These are phyloP conservation scores for Gandaritis pyraliata DNA, from an alignment of 2,888 invertebrate species.

Conservation along the genomic window DNA sequence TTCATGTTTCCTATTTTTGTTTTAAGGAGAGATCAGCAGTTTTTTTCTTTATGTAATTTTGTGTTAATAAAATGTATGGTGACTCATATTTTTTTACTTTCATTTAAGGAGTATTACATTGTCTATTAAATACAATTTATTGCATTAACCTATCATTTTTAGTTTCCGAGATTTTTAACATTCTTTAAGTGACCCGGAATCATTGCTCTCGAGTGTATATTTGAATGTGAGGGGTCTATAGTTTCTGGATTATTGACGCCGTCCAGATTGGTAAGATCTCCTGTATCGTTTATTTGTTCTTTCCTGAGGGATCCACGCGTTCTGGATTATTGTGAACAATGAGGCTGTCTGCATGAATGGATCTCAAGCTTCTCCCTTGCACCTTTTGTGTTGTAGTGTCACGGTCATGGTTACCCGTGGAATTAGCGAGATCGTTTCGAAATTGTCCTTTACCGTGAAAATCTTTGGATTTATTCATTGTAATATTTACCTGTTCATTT, in stretches of 20 bases:
- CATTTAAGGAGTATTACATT: no score
- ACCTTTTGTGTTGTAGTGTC: constrained; percentile 62
- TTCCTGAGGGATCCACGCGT: constrained; percentile 32
- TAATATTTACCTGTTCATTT: constrained; percentile 52
- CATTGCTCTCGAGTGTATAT: no score
- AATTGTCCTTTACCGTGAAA: constrained; percentile 57
- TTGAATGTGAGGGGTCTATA: background rate
- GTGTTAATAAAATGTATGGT: no score
- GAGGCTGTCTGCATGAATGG: constrained; percentile 70
- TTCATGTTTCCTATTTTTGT: no score
- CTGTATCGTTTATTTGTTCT: constrained; percentile 27
- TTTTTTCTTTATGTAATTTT: no score
- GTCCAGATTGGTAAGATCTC: constrained; percentile 58
- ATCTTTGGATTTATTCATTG: constrained; percentile 51
- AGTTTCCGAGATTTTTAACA: no score
- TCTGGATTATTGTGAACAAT: constrained; percentile 59
- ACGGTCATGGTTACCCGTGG: constrained; percentile 62
- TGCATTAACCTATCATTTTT: no score
- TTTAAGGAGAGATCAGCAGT: no score
- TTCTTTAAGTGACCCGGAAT: no score
- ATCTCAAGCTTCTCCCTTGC: constrained; percentile 60
- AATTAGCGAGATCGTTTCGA: constrained; percentile 71
- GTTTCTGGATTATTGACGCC: constrained; percentile 28
- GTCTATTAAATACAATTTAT: no score
- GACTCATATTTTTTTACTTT: no score